A percentile compares a stretch with the other conserved stretches of the same genome.
phyloP scores from a whole-genome alignment of 2,797 vertebrate genomes.

The Forpus xanthops region DNA sequence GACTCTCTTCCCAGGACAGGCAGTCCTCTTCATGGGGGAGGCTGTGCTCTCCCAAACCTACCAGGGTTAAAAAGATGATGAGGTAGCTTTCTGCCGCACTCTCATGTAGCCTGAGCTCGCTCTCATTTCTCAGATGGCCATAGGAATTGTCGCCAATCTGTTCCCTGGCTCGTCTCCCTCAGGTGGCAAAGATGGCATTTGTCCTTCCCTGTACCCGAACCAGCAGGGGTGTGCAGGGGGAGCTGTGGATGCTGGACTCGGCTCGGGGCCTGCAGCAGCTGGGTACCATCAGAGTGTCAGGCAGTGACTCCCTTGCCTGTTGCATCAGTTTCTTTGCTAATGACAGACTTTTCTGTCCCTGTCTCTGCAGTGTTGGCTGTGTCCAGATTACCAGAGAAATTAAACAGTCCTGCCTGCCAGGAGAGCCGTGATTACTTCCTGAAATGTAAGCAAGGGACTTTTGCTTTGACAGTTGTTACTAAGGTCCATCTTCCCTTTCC shows the following conservation, averaged over 20 bases:
- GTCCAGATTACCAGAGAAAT: conserved; percentile 63
- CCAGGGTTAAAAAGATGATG: background rate
- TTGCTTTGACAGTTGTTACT: conserved; percentile 1
- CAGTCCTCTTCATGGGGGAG: background rate
- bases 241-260: background rate
- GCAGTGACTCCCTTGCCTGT: background rate
- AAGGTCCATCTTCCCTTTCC: conserved; percentile 12
- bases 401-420: conserved; percentile 42
- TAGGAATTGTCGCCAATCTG: background rate
- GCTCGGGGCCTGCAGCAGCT: background rate
- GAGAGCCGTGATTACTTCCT: conserved; percentile 77
- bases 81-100: background rate
- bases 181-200: background rate
- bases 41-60: background rate
- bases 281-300: background rate
- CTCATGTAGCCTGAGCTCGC: background rate
- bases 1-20: conserved; percentile 11
- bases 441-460: conserved; percentile 71
- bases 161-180: rapidly evolving
- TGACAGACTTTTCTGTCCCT: background rate
- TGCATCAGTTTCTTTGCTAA: background rate
- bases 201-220: background rate
- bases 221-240: background rate
- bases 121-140: background rate
- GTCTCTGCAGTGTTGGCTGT: background rate